Base-by-base conservation (phyloP, 2,113 vertebrate genomes). In the Pogonocichla stellata region DNA sequence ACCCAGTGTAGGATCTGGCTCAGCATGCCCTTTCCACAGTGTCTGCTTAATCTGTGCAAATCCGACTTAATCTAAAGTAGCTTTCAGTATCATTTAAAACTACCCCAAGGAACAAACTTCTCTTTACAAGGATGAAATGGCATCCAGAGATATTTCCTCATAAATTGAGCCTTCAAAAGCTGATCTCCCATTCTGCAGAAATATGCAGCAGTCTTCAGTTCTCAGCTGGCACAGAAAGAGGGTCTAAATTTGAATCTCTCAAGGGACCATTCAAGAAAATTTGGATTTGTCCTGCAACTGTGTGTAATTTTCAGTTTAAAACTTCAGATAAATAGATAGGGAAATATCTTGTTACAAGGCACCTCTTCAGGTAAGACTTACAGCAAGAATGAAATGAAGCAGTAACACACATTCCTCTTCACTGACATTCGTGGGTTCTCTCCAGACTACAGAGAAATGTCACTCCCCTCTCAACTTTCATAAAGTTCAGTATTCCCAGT, bases 11-110 rank as follows among this genome's bases (percentile, higher is more conserved):
- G 65, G 80, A 91, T 85, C 88, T 93, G 88, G 48, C 92, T 94
- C 85, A 93, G 81, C n/a, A 3, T 78, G 78, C 75, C 93, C 93
- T 95, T 96, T 92, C 78, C 64, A 77, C 65, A 79, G 53, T 84
- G 69, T 96, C 88, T 95, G 67, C 73, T 81, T 93, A 90, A 94
- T 95, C 90, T 94, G 60, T 71, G 73, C 77, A 91, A 95, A 91
- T 85, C 86, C 8, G 6, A 67, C 20, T 89, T 80, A 93, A 81
- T 80, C 80, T 85, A 50, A 95, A 96, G 53, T 87, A 89, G 79
- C 12, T 95, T 95, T 86, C 75, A 78, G 40, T 73, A 70, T 43
- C 3, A 0, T 73, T 96, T 83, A 93, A 95, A 96, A 86, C 20
- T 69, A 96, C 15, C n/a, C 48, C 82, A 83, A 92, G 67, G 56